These are phyloP conservation scores for Lucifuga dentata DNA, from an alignment of 2,113 vertebrate species.

Conservation along the genomic window DNA sequence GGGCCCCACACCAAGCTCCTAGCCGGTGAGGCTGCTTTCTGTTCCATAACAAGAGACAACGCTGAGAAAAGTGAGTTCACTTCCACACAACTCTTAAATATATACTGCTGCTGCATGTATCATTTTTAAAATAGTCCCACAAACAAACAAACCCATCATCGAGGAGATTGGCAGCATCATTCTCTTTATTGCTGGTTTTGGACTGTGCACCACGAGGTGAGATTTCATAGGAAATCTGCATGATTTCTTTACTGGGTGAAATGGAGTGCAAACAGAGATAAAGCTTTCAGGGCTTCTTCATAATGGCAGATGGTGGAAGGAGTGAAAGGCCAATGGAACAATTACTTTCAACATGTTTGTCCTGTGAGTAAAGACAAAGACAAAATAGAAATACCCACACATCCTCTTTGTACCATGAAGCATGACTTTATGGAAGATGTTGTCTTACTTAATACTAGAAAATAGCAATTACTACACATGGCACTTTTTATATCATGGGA, in stretches of 20 bases:
- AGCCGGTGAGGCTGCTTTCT: constrained; percentile 42
- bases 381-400: constrained; percentile 17
- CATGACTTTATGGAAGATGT: constrained; percentile 17
- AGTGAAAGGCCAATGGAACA: background rate
- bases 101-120: background rate
- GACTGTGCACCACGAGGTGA: no score
- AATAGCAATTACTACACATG: constrained; percentile 37
- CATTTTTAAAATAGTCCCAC: background rate
- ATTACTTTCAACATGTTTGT: constrained; percentile 1
- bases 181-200: no score
- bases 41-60: constrained; percentile 26
- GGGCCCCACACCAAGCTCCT: constrained; percentile 45
- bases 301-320: constrained; percentile 6
- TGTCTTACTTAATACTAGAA: constrained; percentile 26
- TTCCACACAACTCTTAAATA: background rate
- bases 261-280: no score
- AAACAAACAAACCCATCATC: no score
- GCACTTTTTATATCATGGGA: constrained; percentile 45
- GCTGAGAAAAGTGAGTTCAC: constrained; percentile 12
- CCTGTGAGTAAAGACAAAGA: constrained; percentile 41
- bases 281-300: constrained; percentile 12
- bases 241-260: no score
- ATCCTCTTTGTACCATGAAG: background rate
- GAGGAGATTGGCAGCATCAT: no score
- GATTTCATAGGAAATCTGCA: no score